Evolutionary conservation across 2,888 invertebrate species (phyloP).

Genomic region (Lepeophtheirus nordmannii): DNA sequence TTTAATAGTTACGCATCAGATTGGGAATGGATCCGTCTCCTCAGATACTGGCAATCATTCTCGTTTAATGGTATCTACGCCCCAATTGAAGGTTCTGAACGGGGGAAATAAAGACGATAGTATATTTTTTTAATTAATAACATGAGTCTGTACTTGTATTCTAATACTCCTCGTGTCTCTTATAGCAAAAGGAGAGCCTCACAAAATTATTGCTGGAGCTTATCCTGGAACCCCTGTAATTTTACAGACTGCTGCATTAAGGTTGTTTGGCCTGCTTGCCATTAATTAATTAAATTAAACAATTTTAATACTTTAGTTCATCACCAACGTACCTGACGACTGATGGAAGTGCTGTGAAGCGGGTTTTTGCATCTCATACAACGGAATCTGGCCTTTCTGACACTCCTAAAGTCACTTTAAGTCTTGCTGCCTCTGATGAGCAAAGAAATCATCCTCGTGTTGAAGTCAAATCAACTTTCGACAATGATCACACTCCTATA

Average conservation of each 20-base stretch:
- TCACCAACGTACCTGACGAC: conserved; percentile 9
- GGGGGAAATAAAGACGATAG: conserved; percentile 44
- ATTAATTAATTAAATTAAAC: not conserved
- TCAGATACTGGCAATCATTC: conserved; percentile 30
- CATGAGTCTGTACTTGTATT: not conserved
- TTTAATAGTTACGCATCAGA: conserved; percentile 12
- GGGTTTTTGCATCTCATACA: not conserved
- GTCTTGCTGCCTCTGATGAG: no score
- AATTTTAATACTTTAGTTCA: not conserved
- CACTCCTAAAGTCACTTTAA: no score
- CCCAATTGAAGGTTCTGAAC: conserved; percentile 45
- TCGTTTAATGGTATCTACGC: conserved; percentile 43
- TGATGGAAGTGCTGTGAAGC: conserved; percentile 1
- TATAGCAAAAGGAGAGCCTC: not conserved
- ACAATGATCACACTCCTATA: no score
- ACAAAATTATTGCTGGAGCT: conserved; percentile 8
- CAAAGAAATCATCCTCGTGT: no score
- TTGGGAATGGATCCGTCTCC: no score
- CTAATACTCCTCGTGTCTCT: not conserved
- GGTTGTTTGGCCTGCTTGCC: not conserved
- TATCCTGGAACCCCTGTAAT: conserved; percentile 8
- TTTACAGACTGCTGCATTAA: conserved; percentile 15
- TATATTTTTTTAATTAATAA: conserved; percentile 31
- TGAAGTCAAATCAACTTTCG: no score
- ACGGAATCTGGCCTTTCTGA: no score